Percentiles rank a stretch among this genome's conserved stretches.
Conservation (phyloP, 1,140 invertebrate genomes). For the Leptoteleia sp. region DNA sequence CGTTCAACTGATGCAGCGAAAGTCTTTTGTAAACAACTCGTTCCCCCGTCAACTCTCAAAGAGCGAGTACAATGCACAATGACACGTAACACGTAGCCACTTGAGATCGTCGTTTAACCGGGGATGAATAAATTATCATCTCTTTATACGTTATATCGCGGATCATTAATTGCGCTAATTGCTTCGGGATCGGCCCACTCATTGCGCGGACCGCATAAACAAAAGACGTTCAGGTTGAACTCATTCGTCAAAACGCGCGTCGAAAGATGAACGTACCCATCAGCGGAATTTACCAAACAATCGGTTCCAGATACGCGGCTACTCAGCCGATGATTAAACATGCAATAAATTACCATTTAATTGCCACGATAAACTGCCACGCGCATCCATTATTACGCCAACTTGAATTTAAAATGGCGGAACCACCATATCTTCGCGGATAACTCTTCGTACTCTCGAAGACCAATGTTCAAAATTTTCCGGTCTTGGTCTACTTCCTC, state of each 20-base stretch:
- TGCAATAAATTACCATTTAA: slow-evolving; percentile 31
- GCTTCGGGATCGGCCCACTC: slow-evolving; percentile 36
- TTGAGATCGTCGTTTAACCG: slow-evolving; percentile 30
- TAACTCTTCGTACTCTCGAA: not conserved
- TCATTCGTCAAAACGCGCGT: slow-evolving; percentile 25
- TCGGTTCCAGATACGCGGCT: slow-evolving; percentile 1
- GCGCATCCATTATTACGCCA: slow-evolving; percentile 11
- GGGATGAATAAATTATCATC: slow-evolving; percentile 64
- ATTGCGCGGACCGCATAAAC: slow-evolving; percentile 16
- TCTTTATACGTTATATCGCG: slow-evolving; percentile 51
- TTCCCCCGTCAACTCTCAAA: slow-evolving; percentile 19
- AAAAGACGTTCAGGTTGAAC: slow-evolving; percentile 16
- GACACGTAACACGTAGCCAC: slow-evolving; percentile 42
- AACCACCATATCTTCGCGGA: too few species aligned
- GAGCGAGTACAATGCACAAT: slow-evolving; percentile 48
- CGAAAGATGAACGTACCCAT: not conserved
- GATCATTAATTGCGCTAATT: slow-evolving; percentile 63
- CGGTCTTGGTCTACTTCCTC: too few species aligned
- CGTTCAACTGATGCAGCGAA: slow-evolving; percentile 21
- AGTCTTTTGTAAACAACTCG: slow-evolving; percentile 47
- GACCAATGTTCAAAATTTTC: slow-evolving; percentile 6
- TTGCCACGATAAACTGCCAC: not conserved
- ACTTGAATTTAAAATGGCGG: too few species aligned
- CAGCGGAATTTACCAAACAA: slow-evolving; percentile 24
- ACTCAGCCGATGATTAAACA: not conserved